Evolutionary conservation across 2,113 vertebrate species (phyloP).

Genomic region (Piliocolobus tephrosceles): DNA sequence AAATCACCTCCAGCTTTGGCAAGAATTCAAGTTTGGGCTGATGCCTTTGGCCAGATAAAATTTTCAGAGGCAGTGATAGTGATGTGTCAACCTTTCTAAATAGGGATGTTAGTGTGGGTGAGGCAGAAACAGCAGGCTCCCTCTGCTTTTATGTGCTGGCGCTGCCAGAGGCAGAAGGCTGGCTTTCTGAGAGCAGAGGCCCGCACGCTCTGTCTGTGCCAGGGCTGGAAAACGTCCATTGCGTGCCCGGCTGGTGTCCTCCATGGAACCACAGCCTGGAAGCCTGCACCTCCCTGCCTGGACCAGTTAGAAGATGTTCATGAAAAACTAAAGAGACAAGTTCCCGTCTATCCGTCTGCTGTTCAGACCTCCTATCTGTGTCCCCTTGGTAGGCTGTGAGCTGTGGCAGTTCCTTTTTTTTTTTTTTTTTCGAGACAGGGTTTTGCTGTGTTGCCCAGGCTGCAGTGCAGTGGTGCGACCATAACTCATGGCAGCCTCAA

Average conservation of each 20-base stretch:
- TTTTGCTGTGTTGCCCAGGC: no score
- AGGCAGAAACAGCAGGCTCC: not conserved
- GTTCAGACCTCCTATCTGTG: not conserved
- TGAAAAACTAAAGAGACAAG: not conserved
- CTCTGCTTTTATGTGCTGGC: not conserved
- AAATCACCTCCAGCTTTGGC: not conserved
- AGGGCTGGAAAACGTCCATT: not conserved
- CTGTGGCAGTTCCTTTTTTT: no score
- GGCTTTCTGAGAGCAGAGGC: not conserved
- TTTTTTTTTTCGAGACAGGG: no score
- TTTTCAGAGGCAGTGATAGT: not conserved
- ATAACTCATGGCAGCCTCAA: no score
- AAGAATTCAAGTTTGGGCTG: not conserved
- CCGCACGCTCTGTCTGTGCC: not conserved
- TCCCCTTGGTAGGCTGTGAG: not conserved
- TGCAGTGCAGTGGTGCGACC: no score
- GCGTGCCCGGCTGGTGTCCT: not conserved
- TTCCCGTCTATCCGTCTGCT: not conserved
- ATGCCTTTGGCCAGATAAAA: not conserved
- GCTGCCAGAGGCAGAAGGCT: not conserved
- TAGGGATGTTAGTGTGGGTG: not conserved
- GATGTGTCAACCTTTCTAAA: not conserved
- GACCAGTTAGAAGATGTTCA: not conserved
- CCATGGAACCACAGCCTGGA: not conserved
- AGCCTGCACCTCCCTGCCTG: not conserved